Evolutionary conservation across 2,888 invertebrate species (phyloP), one percentile per base, ranked within the genome.

Genomic region (Drosophila emarginata): DNA sequence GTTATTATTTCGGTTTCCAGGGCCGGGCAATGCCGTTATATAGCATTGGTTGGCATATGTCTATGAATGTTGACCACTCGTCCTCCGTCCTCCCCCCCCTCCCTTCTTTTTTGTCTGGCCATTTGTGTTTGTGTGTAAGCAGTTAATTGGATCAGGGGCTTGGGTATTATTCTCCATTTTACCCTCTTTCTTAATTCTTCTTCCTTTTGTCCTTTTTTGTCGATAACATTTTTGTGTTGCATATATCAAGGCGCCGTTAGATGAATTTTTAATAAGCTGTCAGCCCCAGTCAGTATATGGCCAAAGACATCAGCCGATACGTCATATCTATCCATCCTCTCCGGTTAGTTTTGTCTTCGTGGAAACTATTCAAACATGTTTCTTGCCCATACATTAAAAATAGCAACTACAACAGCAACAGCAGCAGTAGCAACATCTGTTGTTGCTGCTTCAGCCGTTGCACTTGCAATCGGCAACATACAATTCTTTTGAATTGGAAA

Each of bases 81-180:
- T 7, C 12, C 15, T n/a, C n/a, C 23, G 5, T 5, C 26, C 14
- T n/a, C 11, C 15, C 28, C 28, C 18, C 12, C 2, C 58, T 9
- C 23, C 23, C 23, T 23, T 2, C 23, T 51, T 57, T 60, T 68
- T 69, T 78, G 81, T 76, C 80, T 76, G 76, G 76, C 74, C 80
- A 87, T 79, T 77, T 85, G 80, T 81, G 79, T 88, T 84, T 79
- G 45, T 82, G 78, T 87, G 82, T 85, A 80, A 82, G 77, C 87
- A 87, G 85, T 88, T 87, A 87, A 87, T 87, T 87, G 87, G 82
- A 87, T 87, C 87, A 87, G 88, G 76, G 71, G 67, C 77, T 56
- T 60, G 67, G 66, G n/a, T 21, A 26, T 60, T 45, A 26, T 3
- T 7, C 53, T 7, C 26, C 51, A n/a, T 18, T 51, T 26, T 26